Evolutionary conservation across 2,888 invertebrate genomes (phyloP).

Genomic region (Muscina levida): DNA sequence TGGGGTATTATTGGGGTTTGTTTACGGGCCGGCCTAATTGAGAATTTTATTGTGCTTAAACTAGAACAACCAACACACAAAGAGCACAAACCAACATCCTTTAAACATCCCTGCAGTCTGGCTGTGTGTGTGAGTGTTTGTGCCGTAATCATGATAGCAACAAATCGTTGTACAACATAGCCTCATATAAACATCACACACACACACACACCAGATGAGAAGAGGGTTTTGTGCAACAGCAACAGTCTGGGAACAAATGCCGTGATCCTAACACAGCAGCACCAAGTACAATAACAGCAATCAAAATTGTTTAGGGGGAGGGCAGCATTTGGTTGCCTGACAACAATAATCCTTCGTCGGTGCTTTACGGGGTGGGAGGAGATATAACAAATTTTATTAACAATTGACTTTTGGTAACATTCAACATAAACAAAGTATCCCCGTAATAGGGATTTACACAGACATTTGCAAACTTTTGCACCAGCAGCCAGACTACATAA

Average conservation of each 20-base stretch:
- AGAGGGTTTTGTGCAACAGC: conserved; percentile 20
- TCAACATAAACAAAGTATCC: conserved; percentile 47
- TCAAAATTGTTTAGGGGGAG: conserved; percentile 9
- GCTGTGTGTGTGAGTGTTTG: conserved; percentile 5
- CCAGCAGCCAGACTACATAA: neutral
- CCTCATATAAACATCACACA: neutral
- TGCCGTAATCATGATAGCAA: conserved; percentile 26
- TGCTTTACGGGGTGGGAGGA: neutral
- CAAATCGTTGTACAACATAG: neutral
- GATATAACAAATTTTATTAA: conserved; percentile 57
- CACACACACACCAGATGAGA: conserved; percentile 12
- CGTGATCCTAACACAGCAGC: conserved; percentile 1
- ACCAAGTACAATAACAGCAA: neutral
- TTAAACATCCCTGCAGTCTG: neutral
- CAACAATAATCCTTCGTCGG: neutral
- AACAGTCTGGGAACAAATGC: conserved; percentile 30
- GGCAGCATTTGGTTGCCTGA: no score
- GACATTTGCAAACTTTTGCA: conserved; percentile 11
- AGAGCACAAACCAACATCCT: neutral
- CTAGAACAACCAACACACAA: conserved; percentile 26
- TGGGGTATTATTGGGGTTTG: conserved; percentile 21
- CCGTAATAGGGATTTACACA: conserved; percentile 14
- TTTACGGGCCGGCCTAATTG: conserved; percentile 42
- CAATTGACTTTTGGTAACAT: conserved; percentile 60
- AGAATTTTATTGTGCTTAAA: conserved; percentile 51